Evolutionary conservation across 2,888 invertebrate genomes (phyloP), one percentile per base, ranked within the genome.

Genomic region (Lasiommata megera): DNA sequence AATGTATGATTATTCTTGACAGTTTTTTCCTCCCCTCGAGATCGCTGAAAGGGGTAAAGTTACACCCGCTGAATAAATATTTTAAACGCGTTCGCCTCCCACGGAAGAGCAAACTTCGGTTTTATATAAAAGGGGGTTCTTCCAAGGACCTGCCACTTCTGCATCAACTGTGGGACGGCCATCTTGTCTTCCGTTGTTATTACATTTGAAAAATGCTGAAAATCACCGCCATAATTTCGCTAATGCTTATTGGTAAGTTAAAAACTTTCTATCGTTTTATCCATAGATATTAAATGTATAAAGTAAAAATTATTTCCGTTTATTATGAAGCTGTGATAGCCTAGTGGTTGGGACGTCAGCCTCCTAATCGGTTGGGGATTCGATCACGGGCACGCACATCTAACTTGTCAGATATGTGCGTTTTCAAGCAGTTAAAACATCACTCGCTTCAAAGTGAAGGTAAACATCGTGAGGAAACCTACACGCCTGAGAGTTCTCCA

Each of bases 181-280:
- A 57, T 52, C 46, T 44, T 38, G 55, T 62, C 1, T 54, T 36
- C 31, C 52, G 51, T 55, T 56, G 63, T 68, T 64, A 59, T 60
- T 61, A 66, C 55, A 64, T 65, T 87, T 88, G 87, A 76, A 59
- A 65, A 64, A 88, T 88, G 88, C 76, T 86, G 58, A 88, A 87
- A 62, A 65, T 87, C 3, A 74, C 82, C 0, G 82, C 82, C 1
- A 70, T 86, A 23, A 36, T 53, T 8, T 34, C 53, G 3, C 23
- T 53, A 12, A 43, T 53, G 43, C 53, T 53, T 12, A 53, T 53
- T 8, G 53, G 53, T 53, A 36, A 28, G 56, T 56, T 14, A 9
- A 14, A 23, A n/a, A 23, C 3, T 23, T 3, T 23, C 5, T 23
- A 23, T n/a, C n/a, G n/a, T 2, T 23, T 23, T 23, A 23, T 23